Conservation (phyloP, 2,797 vertebrate genomes). For the Epinephelus coioides region DNA sequence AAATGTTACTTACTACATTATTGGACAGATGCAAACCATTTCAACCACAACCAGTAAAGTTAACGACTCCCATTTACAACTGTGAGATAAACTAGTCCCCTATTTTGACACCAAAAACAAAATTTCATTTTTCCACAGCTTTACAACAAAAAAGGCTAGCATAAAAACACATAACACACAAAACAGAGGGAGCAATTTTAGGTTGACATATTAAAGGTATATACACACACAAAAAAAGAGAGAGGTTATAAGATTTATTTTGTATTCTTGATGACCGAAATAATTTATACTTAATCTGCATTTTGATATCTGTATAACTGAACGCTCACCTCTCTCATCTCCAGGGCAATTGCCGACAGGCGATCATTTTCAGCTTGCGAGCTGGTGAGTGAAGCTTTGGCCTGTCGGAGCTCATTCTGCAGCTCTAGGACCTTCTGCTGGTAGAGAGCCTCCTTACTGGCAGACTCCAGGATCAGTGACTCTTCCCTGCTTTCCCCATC, state of each 20-base stretch:
- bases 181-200: neutral
- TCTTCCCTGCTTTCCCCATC: conserved; percentile 98
- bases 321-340: conserved; percentile 92
- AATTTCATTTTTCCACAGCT: neutral
- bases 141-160: neutral
- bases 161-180: neutral
- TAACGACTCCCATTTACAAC: neutral
- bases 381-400: conserved; percentile 89
- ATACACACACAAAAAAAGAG: neutral
- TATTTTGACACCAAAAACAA: neutral
- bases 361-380: conserved; percentile 94
- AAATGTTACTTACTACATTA: neutral
- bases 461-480: conserved; percentile 96
- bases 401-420: conserved; percentile 93
- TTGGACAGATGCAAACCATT: neutral
- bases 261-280: neutral
- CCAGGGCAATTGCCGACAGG: conserved; percentile 89
- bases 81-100: neutral
- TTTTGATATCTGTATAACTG: neutral
- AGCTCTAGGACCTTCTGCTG: conserved; percentile 95
- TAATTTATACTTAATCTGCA: neutral
- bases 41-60: neutral
- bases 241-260: neutral
- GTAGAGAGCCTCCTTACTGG: conserved; percentile 96
- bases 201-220: neutral